Base-by-base conservation (phyloP, 2,888 invertebrate genomes). In the Empis stercorea region DNA sequence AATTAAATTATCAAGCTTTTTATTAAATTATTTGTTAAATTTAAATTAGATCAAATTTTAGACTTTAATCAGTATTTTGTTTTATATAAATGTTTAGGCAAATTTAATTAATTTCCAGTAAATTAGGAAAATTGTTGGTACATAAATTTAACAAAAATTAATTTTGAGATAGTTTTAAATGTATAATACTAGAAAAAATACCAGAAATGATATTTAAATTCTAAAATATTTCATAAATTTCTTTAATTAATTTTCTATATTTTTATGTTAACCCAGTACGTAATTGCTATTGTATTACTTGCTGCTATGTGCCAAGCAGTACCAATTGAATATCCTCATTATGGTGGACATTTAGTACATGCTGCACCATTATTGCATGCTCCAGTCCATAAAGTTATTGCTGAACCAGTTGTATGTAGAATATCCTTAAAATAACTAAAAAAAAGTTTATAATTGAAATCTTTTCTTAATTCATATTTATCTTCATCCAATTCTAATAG, bases 291-390 rank as follows among this genome's bases (percentile, higher is more conserved):
- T 55, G 58, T 62, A 51, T 56, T 68, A 49, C 54, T 68, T 51
- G 59, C 63, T 48, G 65, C 61, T 47, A 62, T 61, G 48, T 63
- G 63, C 27, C 62, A 64, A 52, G 68, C 68, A 41, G 56, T 63
- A 30, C 68, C 68, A 51, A 62, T 68, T 53, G 70, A 67, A 56
- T 61, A 63, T 50, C 67, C 67, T 11, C 68, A 68, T 51, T 66
- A 66, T 52, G 48, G 46, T 47, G 59, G 55, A 30, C 62, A 61
- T 41, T 57, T 57, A 27, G 44, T 57, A 20, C 58, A 61, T 39
- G 61, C 62, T 50, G 65, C 58, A 34, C 68, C 65, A 17, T 53
- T 61, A 42, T 57, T 61, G 6, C 65, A 64, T 55, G 65, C 62
- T n/a, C 65, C 65, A 49, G 49, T 57, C 39, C 51, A 49, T 23